These are phyloP conservation scores for Poecile atricapillus DNA, from an alignment of 2,113 vertebrate genomes.

Conservation along the genomic window DNA sequence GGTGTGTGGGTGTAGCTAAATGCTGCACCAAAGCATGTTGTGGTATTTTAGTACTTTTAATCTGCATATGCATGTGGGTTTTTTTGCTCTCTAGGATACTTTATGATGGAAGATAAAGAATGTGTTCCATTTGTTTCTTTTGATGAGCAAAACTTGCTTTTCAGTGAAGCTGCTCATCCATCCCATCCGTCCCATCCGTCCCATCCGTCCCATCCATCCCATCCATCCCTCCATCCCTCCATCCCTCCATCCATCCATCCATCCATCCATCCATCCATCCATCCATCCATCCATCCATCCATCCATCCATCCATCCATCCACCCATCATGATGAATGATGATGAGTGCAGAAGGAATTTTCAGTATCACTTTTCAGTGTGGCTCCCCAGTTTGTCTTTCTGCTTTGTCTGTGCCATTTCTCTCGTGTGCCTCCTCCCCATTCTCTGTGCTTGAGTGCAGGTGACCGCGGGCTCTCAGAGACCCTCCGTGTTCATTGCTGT, in stretches of 20 bases:
- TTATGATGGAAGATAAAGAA: not conserved
- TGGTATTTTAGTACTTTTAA: not conserved
- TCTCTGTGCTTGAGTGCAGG: not conserved
- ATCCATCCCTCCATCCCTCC: no score
- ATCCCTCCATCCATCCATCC: no score
- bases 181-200: no score
- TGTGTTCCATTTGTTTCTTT: not conserved
- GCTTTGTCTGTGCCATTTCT: not conserved
- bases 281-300: no score
- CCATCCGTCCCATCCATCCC: no score
- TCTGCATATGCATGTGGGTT: not conserved
- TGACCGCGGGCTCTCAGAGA: fast-evolving
- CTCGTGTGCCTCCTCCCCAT: fast-evolving
- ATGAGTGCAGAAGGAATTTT: not conserved
- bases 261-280: no score
- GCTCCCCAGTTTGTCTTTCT: not conserved
- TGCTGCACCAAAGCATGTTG: not conserved
- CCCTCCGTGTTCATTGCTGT: fast-evolving
- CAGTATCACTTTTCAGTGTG: not conserved
- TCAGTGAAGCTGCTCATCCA: not conserved
- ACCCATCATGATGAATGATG: no score
- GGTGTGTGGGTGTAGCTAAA: not conserved
- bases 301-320: no score
- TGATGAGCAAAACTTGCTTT: not conserved
- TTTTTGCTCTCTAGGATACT: not conserved